Evolutionary conservation across 2,888 invertebrate genomes (phyloP).

Genomic region (Pristionchus maxplancki): DNA sequence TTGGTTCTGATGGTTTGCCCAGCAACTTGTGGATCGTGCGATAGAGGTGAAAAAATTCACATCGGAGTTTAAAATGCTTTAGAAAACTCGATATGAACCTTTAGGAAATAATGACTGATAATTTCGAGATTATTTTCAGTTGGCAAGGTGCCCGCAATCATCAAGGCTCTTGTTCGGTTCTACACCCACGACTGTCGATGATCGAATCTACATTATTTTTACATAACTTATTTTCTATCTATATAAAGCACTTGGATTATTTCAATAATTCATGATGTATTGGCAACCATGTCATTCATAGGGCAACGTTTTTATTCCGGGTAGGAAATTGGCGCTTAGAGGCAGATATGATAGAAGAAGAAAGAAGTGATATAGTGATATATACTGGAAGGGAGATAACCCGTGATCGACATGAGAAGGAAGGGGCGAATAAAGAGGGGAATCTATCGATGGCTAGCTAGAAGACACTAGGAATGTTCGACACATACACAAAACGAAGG

Average conservation of each 20-base stretch:
- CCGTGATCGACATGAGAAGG: slow-evolving; percentile 19
- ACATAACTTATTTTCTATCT: too few species aligned
- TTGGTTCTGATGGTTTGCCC: slow-evolving; percentile 39
- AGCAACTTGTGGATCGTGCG: slow-evolving; percentile 36
- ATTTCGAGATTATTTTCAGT: slow-evolving; percentile 17
- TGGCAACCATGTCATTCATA: too few species aligned
- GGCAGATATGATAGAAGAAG: not conserved
- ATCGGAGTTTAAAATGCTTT: too few species aligned
- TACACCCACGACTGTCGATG: slow-evolving; percentile 46
- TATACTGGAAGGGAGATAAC: slow-evolving; percentile 16
- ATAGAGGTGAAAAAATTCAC: not conserved
- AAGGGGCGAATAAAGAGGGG: not conserved
- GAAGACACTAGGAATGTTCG: slow-evolving; percentile 39
- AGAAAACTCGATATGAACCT: not conserved
- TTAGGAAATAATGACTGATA: not conserved
- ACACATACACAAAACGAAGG: not conserved
- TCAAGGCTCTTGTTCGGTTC: slow-evolving; percentile 47
- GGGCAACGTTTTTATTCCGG: not conserved
- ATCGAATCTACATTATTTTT: not conserved
- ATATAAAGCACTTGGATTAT: too few species aligned
- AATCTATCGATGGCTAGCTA: slow-evolving; percentile 19
- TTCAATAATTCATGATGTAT: too few species aligned
- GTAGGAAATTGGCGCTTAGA: slow-evolving; percentile 21
- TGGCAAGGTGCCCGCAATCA: not conserved
- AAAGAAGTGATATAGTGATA: slow-evolving; percentile 11